Percentiles rank a stretch among this genome's conserved stretches.
These are phyloP conservation scores for Tetramorium bicarinatum DNA, from an alignment of 2,888 invertebrate genomes.

Conservation along the genomic window DNA sequence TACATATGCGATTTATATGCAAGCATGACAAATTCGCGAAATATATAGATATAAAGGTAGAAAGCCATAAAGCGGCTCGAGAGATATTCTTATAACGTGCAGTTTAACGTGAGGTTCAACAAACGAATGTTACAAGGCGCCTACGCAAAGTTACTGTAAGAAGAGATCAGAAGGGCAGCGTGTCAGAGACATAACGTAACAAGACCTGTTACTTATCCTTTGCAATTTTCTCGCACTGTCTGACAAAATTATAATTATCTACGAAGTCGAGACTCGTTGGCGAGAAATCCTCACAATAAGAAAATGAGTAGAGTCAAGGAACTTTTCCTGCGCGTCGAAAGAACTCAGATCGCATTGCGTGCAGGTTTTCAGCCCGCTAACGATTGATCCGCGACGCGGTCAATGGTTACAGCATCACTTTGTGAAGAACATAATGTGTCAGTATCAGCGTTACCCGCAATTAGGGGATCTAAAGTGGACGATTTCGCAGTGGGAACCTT, in stretches of 20 bases:
- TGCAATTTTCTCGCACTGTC: background rate
- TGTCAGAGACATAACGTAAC: background rate
- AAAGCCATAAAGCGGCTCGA: background rate
- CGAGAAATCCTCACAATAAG: slow-evolving; percentile 20
- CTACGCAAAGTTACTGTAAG: background rate
- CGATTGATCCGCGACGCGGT: background rate
- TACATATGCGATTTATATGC: background rate
- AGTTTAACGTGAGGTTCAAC: slow-evolving; percentile 16
- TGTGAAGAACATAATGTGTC: slow-evolving; percentile 5
- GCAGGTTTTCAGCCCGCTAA: slow-evolving; percentile 6
- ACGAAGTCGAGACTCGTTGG: background rate
- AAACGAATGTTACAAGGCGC: background rate
- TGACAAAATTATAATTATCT: slow-evolving; percentile 40
- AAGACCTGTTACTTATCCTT: background rate
- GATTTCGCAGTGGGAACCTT: background rate
- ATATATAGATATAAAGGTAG: slow-evolving; percentile 6
- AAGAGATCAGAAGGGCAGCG: background rate
- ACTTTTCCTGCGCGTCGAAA: background rate
- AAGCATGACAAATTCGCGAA: slow-evolving; percentile 40
- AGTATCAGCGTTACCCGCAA: background rate
- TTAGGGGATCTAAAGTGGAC: background rate
- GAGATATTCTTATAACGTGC: background rate
- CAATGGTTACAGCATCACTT: background rate
- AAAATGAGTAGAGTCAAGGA: background rate
- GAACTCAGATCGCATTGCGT: background rate